phyloP scores from a whole-genome alignment of 2,888 invertebrate genomes.

The Drosophila melanosoma region DNA sequence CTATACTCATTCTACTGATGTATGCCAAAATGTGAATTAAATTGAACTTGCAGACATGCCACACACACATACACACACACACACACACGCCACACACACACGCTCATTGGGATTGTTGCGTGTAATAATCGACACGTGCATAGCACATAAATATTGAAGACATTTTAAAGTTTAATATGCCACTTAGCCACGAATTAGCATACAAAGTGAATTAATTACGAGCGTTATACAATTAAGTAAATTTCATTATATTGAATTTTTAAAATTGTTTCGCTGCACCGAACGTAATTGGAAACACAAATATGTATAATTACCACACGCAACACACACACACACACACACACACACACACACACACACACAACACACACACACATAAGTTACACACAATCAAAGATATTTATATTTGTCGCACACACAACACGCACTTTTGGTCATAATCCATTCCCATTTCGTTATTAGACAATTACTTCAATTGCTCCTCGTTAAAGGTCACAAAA shows the following conservation, averaged over 20 bases:
- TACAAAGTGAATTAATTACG: slow-evolving; percentile 82
- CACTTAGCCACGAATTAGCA: slow-evolving; percentile 81
- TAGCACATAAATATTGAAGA: slow-evolving; percentile 77
- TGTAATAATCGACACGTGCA: slow-evolving; percentile 79
- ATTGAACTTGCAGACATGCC: slow-evolving; percentile 46
- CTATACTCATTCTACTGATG: slow-evolving; percentile 32
- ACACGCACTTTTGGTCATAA: slow-evolving; percentile 43
- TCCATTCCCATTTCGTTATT: slow-evolving; percentile 3
- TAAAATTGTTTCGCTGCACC: slow-evolving; percentile 69
- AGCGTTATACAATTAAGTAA: slow-evolving; percentile 82
- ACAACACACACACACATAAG: neutral
- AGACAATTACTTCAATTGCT: slow-evolving; percentile 12
- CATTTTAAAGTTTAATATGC: slow-evolving; percentile 80
- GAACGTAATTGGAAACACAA: slow-evolving; percentile 79
- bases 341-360: slow-evolving; percentile 11
- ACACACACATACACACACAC: neutral
- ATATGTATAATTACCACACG: slow-evolving; percentile 68
- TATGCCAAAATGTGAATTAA: slow-evolving; percentile 65
- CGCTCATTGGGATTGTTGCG: slow-evolving; percentile 42
- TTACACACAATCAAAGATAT: slow-evolving; percentile 24
- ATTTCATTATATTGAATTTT: slow-evolving; percentile 83
- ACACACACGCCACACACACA: slow-evolving; percentile 6
- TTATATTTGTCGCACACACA: slow-evolving; percentile 13
- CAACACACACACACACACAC: slow-evolving; percentile 16
- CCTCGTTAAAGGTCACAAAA: slow-evolving; percentile 28